A percentile compares a stretch with the other conserved stretches of the same genome.
These are phyloP conservation scores for Micromesistius poutassou DNA, from an alignment of 2,797 vertebrate genomes.

Conservation along the genomic window DNA sequence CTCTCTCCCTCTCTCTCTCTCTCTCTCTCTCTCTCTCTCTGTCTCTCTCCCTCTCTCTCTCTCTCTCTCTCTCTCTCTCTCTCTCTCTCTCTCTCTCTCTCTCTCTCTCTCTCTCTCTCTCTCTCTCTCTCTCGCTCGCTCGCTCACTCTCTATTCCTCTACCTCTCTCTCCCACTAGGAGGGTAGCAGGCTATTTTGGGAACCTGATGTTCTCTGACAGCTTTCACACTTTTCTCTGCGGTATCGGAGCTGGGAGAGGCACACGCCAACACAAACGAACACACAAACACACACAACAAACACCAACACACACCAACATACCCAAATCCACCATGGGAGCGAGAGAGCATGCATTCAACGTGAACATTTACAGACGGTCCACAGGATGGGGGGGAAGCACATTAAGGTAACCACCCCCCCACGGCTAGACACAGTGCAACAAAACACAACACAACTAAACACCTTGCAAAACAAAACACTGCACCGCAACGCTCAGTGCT, in stretches of 20 bases:
- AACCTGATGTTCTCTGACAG: conserved; percentile 68
- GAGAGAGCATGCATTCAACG: conserved; percentile 22
- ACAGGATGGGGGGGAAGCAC: conserved; percentile 24
- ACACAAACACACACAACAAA: conserved; percentile 8
- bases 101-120: conserved; percentile 1
- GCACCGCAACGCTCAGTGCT: conserved; percentile 12
- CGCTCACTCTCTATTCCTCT: conserved; percentile 9
- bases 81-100: conserved; percentile 1
- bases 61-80: conserved; percentile 9
- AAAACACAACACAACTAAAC: neutral
- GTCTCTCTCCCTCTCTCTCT: neutral
- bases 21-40: too few species aligned
- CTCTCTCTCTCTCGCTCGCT: conserved; percentile 3
- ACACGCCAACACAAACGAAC: conserved; percentile 7
- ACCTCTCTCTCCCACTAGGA: conserved; percentile 38
- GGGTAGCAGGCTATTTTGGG: conserved; percentile 57
- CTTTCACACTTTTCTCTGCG: conserved; percentile 58
- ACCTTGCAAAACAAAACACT: conserved; percentile 27
- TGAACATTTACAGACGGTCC: conserved; percentile 40
- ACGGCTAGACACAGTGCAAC: conserved; percentile 32
- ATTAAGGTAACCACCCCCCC: conserved; percentile 15
- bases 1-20: conserved; percentile 15
- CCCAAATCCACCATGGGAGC: neutral
- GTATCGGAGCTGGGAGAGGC: conserved; percentile 39
- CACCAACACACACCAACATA: neutral